Evolutionary conservation across 2,113 vertebrate species (phyloP), one percentile per base, ranked within the genome.

Genomic region (Cromileptes altivelis): DNA sequence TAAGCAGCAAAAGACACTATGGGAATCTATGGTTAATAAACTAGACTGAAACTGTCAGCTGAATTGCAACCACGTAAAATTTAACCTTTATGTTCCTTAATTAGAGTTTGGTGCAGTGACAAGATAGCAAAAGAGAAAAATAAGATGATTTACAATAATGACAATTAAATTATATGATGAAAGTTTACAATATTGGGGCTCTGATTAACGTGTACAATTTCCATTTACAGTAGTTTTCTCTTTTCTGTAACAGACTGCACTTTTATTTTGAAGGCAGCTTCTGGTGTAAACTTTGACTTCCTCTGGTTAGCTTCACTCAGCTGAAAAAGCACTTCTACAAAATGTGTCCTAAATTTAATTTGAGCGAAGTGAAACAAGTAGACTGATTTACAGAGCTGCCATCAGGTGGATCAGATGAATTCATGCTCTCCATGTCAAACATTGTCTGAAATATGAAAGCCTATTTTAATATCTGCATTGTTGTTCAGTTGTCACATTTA

Each of bases 391-490:
- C 2, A 60, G 9, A 56, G 18, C 15, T 65, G 19, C 40, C 5
- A 9, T 9, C 1, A 2, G 3, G 8, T 47, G 4, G 52, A 18
- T 18, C 9, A 2, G 1, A 30, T 3, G n/a, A n/a, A 12, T 21
- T 45, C 17, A 21, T 42, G 25, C 6, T 25, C 50, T 37, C 18
- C 0, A 49, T n/a, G 0, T n/a, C 3, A 65, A 1, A 14, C 14
- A 50, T 12, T 2, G 8, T 58, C 37, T 40, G 21, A 50, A 71
- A 68, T 27, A 10, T 37, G 56, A 33, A 0, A 45, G 42, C 11
- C 42, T 2, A 11, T 69, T 80, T 25, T 0, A 76, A 56, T 77
- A 84, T 70, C 15, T 61, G 60, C 40, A 47, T 37, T 78, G 75
- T 75, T 77, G 30, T 70, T 62, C 5, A 47, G 27, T 33, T 70